Evolutionary conservation across 2,888 invertebrate species (phyloP).

Genomic region (Nesidiocoris tenuis): DNA sequence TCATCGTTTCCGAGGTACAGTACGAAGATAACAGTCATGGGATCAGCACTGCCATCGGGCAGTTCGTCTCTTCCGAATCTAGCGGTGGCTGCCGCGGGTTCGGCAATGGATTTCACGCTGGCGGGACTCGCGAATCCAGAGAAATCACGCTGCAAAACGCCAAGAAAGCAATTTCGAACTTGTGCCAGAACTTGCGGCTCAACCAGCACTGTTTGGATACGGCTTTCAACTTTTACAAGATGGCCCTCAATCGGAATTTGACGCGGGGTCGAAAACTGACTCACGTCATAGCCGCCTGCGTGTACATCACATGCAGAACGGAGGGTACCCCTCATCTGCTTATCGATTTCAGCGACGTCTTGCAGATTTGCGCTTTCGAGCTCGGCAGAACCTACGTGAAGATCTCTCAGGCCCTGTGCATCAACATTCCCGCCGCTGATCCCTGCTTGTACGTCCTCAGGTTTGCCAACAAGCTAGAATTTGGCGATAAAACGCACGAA

Average conservation of each 20-base stretch:
- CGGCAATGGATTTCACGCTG: slow-evolving; percentile 76
- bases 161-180: slow-evolving; percentile 75
- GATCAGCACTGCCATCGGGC: slow-evolving; percentile 83
- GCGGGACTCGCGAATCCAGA: slow-evolving; percentile 83
- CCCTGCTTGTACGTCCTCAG: slow-evolving; percentile 94
- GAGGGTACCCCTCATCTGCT: slow-evolving; percentile 93
- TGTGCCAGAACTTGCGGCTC: slow-evolving; percentile 82
- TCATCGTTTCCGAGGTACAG: slow-evolving; percentile 94
- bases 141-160: slow-evolving; percentile 90
- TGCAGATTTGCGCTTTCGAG: slow-evolving; percentile 87
- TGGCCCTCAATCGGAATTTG: slow-evolving; percentile 77
- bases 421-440: slow-evolving; percentile 86
- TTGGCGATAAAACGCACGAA: slow-evolving; percentile 89
- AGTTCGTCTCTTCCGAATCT: slow-evolving; percentile 88
- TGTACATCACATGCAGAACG: slow-evolving; percentile 94
- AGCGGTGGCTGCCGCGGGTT: slow-evolving; percentile 80
- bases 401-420: slow-evolving; percentile 83
- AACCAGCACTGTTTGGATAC: slow-evolving; percentile 91
- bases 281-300: slow-evolving; percentile 93
- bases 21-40: slow-evolving; percentile 93
- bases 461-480: slow-evolving; percentile 89
- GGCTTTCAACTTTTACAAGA: slow-evolving; percentile 90
- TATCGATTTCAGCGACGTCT: slow-evolving; percentile 96
- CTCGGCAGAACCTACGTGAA: slow-evolving; percentile 89
- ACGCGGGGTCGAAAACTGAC: slow-evolving; percentile 88